phyloP scores from a whole-genome alignment of 2,888 invertebrate species.

The Scaptomyza caliginosa region DNA sequence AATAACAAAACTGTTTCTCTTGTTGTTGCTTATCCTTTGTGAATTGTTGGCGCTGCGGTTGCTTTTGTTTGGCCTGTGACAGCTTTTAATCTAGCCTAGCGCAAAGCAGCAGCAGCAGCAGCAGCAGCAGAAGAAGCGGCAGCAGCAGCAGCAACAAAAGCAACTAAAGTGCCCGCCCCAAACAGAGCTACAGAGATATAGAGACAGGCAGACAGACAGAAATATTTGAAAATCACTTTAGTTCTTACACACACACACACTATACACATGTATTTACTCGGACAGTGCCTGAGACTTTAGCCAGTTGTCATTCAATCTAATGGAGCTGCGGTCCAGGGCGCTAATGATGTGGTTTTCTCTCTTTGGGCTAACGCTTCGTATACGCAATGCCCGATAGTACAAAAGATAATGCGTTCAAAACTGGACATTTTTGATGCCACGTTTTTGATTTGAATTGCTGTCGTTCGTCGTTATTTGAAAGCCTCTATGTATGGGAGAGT shows the following conservation, averaged over 20 bases:
- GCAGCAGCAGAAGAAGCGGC: too few species aligned
- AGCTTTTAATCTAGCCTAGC: slow-evolving; percentile 77
- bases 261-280: slow-evolving; percentile 11
- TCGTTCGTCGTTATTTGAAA: slow-evolving; percentile 24
- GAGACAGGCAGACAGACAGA: slow-evolving; percentile 15
- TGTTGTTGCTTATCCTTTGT: slow-evolving; percentile 65
- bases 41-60: slow-evolving; percentile 69
- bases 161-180: slow-evolving; percentile 60
- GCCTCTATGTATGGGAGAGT: slow-evolving; percentile 3
- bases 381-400: slow-evolving; percentile 22
- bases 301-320: slow-evolving; percentile 71
- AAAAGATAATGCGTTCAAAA: slow-evolving; percentile 22
- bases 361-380: slow-evolving; percentile 17
- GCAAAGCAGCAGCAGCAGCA: slow-evolving; percentile 43
- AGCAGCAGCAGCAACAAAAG: slow-evolving; percentile 34
- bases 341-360: slow-evolving; percentile 72
- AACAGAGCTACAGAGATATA: slow-evolving; percentile 4
- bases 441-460: slow-evolving; percentile 69
- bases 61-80: slow-evolving; percentile 79
- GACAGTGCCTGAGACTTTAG: slow-evolving; percentile 62
- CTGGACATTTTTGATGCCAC: slow-evolving; percentile 7
- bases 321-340: slow-evolving; percentile 64
- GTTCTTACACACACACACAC: slow-evolving; percentile 51
- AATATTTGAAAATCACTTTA: slow-evolving; percentile 79
- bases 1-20: slow-evolving; percentile 61